Conservation (phyloP, 1,140 invertebrate genomes). For the Drosophila tsacasi region DNA sequence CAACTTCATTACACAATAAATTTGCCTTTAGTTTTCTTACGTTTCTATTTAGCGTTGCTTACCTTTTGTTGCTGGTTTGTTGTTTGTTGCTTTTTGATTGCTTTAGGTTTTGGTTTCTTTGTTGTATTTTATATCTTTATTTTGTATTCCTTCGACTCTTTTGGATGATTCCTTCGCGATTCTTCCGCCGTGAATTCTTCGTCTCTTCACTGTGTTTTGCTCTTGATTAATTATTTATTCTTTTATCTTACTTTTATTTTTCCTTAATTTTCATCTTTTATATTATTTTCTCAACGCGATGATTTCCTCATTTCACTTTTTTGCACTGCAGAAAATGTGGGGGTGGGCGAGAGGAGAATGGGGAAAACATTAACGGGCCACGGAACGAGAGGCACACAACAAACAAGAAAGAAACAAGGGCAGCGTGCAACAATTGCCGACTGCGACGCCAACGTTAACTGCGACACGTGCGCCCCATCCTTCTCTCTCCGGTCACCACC, state of each 20-base stretch:
- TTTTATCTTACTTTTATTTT: not conserved
- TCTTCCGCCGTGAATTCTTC: slow-evolving; percentile 1
- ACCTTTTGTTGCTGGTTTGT: slow-evolving; percentile 50
- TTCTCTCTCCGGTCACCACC: slow-evolving; percentile 1
- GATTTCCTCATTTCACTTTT: slow-evolving; percentile 61
- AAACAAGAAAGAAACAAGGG: slow-evolving; percentile 53
- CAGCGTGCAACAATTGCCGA: slow-evolving; percentile 51
- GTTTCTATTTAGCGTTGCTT: slow-evolving; percentile 27
- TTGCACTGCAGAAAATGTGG: slow-evolving; percentile 46
- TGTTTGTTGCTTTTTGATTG: slow-evolving; percentile 55
- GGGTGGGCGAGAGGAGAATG: slow-evolving; percentile 2
- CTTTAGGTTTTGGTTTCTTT: slow-evolving; percentile 31
- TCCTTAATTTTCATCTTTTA: slow-evolving; percentile 18
- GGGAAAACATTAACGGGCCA: slow-evolving; percentile 32
- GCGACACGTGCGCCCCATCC: slow-evolving; percentile 17
- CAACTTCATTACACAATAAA: slow-evolving; percentile 80
- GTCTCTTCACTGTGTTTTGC: slow-evolving; percentile 25
- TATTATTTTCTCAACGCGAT: slow-evolving; percentile 47
- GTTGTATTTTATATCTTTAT: slow-evolving; percentile 12
- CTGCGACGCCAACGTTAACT: slow-evolving; percentile 13
- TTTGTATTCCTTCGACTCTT: slow-evolving; percentile 33
- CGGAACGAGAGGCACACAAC: slow-evolving; percentile 47
- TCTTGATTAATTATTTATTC: slow-evolving; percentile 6
- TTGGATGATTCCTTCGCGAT: slow-evolving; percentile 10
- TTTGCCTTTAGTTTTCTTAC: slow-evolving; percentile 10